Conservation (phyloP, 2,113 vertebrate genomes). For the Phoenicopterus ruber region DNA sequence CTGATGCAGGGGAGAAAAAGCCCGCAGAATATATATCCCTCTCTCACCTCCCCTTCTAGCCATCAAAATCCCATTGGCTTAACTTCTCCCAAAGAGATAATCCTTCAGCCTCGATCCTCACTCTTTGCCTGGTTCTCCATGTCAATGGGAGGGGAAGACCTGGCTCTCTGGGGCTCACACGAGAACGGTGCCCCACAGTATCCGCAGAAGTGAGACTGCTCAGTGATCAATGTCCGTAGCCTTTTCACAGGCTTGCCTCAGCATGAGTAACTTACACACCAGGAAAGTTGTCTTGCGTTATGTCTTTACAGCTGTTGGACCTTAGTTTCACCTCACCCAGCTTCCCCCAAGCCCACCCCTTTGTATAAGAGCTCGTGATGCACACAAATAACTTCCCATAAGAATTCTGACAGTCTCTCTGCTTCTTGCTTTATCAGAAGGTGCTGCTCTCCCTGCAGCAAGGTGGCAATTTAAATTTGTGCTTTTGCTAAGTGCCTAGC, state of each 20-base stretch:
- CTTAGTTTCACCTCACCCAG: not conserved
- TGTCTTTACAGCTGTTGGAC: not conserved
- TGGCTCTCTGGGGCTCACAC: not conserved
- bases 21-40: not conserved
- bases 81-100: not conserved
- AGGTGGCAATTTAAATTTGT: constrained; percentile 27
- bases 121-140: not conserved
- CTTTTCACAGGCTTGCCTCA: not conserved
- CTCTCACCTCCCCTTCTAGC: not conserved
- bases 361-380: not conserved
- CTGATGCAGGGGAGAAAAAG: not conserved
- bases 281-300: not conserved
- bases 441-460: constrained; percentile 5
- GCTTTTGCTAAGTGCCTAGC: constrained; percentile 58
- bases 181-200: not conserved
- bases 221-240: not conserved
- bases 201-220: not conserved
- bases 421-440: not conserved
- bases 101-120: not conserved
- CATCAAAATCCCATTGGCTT: not conserved
- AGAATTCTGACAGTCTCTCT: not conserved
- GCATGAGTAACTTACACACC: not conserved
- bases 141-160: not conserved
- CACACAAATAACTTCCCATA: not conserved
- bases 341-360: not conserved